Conservation (phyloP, 2,797 vertebrate species). For the Loriculus beryllinus region DNA sequence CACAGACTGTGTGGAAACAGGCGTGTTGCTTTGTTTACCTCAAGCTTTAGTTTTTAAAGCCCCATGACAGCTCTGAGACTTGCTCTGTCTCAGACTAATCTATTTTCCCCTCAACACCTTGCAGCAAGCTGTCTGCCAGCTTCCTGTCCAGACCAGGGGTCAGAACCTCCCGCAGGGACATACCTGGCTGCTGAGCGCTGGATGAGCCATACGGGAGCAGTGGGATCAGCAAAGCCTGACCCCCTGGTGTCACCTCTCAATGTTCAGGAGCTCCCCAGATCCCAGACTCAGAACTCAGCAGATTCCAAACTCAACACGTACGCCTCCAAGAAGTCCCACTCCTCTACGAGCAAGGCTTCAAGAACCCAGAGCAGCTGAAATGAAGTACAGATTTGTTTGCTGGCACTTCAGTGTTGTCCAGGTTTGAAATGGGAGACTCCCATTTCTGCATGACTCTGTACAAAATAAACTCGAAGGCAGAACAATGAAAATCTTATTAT, state of each 20-base stretch:
- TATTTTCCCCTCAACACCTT: slow-evolving; percentile 56
- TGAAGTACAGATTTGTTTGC: neutral
- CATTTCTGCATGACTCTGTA: neutral
- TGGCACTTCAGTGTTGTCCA: neutral
- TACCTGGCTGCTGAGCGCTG: neutral
- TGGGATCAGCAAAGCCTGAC: neutral
- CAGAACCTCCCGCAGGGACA: neutral
- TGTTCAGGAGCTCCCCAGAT: neutral
- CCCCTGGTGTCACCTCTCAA: neutral
- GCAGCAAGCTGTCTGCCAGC: neutral
- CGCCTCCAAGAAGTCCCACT: neutral
- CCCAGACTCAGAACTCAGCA: rapidly evolving
- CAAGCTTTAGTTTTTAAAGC: slow-evolving; percentile 42
- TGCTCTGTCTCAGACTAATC: slow-evolving; percentile 8
- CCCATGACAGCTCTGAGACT: slow-evolving; percentile 1
- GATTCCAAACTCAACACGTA: rapidly evolving
- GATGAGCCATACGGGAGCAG: neutral
- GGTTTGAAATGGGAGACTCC: neutral
- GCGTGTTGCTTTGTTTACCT: slow-evolving; percentile 44
- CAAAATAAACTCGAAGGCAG: neutral
- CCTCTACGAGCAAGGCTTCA: rapidly evolving
- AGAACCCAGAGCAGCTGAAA: neutral
- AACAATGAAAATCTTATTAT: neutral
- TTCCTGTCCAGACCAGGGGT: neutral
- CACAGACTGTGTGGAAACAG: slow-evolving; percentile 29